Evolutionary conservation across 1,140 invertebrate genomes (phyloP), one percentile per base, ranked within the genome.

Genomic region (Drosophila tristis): DNA sequence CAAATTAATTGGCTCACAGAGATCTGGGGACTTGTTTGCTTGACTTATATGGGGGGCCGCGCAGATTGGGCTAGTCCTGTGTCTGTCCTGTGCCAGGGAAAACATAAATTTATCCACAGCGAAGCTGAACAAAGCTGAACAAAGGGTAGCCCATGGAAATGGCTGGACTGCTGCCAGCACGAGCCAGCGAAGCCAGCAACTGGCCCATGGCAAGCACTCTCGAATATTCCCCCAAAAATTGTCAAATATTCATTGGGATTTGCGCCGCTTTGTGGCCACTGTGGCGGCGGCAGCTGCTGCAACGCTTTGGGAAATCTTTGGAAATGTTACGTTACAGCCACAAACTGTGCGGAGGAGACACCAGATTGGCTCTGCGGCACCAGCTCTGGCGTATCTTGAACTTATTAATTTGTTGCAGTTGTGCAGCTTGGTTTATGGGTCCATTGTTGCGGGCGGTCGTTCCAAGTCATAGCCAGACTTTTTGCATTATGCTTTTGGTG

Each of bases 321-420:
- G 66, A 85, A 84, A 80, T 80, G 53, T 80, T 66, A 85, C 47
- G 51, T 80, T 39, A 67, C n/a, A n/a, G n/a, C n/a, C n/a, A n/a
- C n/a, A 29, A 26, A 49, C 23, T 23, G 23, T 23, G 4, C 1
- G 23, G 60, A 44, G 26, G 53, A 58, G 39, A n/a, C 20, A 26
- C 43, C 58, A 2, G 7, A 23, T 11, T 39, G 13, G 15, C 15
- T 5, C 13, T 9, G 29, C 49, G 54, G 2, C 43, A 61, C 20
- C 50, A 31, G 25, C 31, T 20, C 56, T 35, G 25, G 65, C 53
- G 11, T 1, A 4, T 13, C 4, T 39, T 63, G 15, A 50, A 66
- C 55, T 71, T 78, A 81, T 81, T 85, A 85, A 74, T 81, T 87
- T 80, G 58, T 51, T 47, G 66, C 50, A 26, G 43, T 15, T 65